These are phyloP conservation scores for Acrobasis consociella DNA, from an alignment of 2,888 invertebrate genomes.

Conservation along the genomic window DNA sequence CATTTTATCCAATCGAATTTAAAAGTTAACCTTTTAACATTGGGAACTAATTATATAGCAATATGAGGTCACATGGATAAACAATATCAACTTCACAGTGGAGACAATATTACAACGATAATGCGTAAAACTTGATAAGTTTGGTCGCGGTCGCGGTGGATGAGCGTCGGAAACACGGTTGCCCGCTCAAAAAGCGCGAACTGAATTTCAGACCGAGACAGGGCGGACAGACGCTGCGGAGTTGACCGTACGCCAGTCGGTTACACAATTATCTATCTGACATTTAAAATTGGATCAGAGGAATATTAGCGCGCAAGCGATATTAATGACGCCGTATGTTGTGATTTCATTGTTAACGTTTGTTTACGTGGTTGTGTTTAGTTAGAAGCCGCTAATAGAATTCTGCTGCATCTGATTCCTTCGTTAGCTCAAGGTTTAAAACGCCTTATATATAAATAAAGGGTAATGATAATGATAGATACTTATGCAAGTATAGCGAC, in stretches of 20 bases:
- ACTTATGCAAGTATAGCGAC: no score
- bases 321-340: slow-evolving; percentile 26
- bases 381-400: slow-evolving; percentile 14
- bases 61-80: slow-evolving; percentile 28
- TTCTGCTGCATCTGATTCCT: background rate
- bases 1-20: slow-evolving; percentile 48
- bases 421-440: background rate
- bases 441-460: no score
- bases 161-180: slow-evolving; percentile 6
- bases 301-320: slow-evolving; percentile 43
- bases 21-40: slow-evolving; percentile 31
- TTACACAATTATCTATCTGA: slow-evolving; percentile 82
- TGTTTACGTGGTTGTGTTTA: slow-evolving; percentile 8
- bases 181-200: slow-evolving; percentile 47
- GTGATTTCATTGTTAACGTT: slow-evolving; percentile 24
- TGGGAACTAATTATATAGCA: slow-evolving; percentile 36
- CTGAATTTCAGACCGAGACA: slow-evolving; percentile 61
- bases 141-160: slow-evolving; percentile 28
- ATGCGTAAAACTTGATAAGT: slow-evolving; percentile 30
- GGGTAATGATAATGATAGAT: no score
- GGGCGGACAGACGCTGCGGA: slow-evolving; percentile 50
- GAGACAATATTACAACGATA: background rate
- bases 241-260: slow-evolving; percentile 72
- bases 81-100: background rate
- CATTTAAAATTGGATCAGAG: slow-evolving; percentile 80